Conservation (phyloP, 2,113 vertebrate species). For the Crocuta crocuta region DNA sequence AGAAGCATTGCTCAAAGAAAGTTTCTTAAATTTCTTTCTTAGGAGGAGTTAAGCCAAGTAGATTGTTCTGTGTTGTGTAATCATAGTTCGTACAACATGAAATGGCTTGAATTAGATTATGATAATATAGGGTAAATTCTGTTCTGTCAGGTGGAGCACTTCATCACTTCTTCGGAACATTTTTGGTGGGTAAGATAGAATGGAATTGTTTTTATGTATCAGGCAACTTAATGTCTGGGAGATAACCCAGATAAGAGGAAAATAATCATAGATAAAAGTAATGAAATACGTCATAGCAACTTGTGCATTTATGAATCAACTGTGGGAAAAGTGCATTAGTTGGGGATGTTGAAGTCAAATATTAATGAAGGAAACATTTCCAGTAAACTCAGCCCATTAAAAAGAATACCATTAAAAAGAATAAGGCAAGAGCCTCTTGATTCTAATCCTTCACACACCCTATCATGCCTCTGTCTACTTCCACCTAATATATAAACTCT, state of each 20-base stretch:
- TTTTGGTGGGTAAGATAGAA: not conserved
- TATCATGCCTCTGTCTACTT: not conserved
- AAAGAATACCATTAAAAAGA: not conserved
- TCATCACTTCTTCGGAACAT: not conserved
- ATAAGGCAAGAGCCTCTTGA: not conserved
- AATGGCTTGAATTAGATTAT: not conserved
- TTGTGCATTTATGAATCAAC: not conserved
- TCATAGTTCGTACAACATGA: not conserved
- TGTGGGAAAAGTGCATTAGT: not conserved
- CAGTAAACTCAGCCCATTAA: not conserved
- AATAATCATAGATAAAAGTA: not conserved
- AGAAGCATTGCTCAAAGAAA: not conserved
- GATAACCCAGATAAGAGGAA: not conserved
- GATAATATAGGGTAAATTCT: not conserved
- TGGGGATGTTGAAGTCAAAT: not conserved
- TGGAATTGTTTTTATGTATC: not conserved
- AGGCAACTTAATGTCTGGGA: not conserved
- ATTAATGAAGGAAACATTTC: not conserved
- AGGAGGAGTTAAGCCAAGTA: not conserved
- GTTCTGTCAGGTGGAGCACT: not conserved
- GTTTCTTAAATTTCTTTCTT: not conserved
- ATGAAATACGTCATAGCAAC: not conserved
- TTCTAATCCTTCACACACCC: fast-evolving
- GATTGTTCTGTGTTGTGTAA: not conserved
- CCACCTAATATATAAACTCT: not conserved